Evolutionary conservation across 2,888 invertebrate genomes (phyloP).

Genomic region (Aspidapion aeneum): DNA sequence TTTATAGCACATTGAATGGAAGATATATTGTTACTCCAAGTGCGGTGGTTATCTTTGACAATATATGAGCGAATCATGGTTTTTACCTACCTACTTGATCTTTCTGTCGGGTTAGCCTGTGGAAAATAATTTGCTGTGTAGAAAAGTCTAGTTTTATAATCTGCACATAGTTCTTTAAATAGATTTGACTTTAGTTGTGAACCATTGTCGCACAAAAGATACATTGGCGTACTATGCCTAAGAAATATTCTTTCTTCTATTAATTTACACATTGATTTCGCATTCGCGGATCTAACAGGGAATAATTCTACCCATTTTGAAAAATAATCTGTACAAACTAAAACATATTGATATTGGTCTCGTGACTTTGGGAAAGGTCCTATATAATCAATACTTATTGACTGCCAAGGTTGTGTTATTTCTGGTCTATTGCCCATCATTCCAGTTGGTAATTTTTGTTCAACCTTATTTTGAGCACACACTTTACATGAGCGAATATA

Average conservation of each 20-base stretch:
- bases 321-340: background rate
- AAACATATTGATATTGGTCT: background rate
- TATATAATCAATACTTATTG: slow-evolving; percentile 6
- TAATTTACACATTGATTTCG: background rate
- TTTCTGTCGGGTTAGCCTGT: slow-evolving; percentile 10
- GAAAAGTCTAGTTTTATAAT: slow-evolving; percentile 1
- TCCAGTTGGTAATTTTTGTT: slow-evolving; percentile 2
- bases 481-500: slow-evolving; percentile 1
- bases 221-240: background rate
- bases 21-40: background rate
- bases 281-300: background rate
- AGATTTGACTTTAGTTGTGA: slow-evolving; percentile 1
- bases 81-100: slow-evolving; percentile 3
- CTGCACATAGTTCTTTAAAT: slow-evolving; percentile 1
- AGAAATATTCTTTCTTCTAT: slow-evolving; percentile 4
- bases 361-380: slow-evolving; percentile 3
- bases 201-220: slow-evolving; percentile 6
- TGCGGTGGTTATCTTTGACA: background rate
- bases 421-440: slow-evolving; percentile 7
- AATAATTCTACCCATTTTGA: background rate
- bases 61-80: slow-evolving; percentile 8
- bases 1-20: background rate
- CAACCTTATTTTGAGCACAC: slow-evolving; percentile 4
- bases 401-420: slow-evolving; percentile 6
- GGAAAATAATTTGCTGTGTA: slow-evolving; percentile 2